phyloP scores from a whole-genome alignment of 2,888 invertebrate species.

The Geophilus truncorum region DNA sequence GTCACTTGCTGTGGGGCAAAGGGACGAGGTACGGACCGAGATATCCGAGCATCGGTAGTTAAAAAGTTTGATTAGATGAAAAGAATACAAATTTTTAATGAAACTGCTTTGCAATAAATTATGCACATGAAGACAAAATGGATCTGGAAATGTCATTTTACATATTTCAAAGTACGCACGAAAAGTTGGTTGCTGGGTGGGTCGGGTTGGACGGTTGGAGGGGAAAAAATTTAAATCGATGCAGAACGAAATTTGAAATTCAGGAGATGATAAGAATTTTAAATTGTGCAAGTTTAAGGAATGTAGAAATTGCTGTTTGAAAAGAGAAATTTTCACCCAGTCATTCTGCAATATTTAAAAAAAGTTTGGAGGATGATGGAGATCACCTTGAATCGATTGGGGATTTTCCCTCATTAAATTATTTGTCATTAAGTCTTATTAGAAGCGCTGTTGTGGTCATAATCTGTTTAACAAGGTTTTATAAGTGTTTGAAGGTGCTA shows the following conservation, averaged over 20 bases:
- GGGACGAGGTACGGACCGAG: too few species aligned
- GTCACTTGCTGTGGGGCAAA: too few species aligned
- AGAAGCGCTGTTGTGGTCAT: too few species aligned
- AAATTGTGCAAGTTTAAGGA: not conserved
- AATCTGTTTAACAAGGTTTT: too few species aligned
- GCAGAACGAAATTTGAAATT: not conserved
- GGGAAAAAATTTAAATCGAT: not conserved
- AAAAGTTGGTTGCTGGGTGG: not conserved
- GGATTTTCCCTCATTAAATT: too few species aligned
- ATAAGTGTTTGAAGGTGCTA: not conserved
- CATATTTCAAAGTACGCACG: not conserved
- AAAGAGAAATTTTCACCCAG: not conserved
- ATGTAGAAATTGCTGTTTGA: not conserved
- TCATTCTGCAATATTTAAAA: not conserved
- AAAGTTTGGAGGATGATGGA: too few species aligned
- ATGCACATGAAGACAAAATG: not conserved
- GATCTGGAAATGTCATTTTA: not conserved
- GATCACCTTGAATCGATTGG: not conserved
- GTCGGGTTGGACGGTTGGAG: not conserved
- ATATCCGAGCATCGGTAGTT: not conserved
- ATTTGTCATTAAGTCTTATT: too few species aligned
- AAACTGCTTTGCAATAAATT: not conserved
- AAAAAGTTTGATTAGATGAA: not conserved
- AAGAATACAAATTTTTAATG: not conserved
- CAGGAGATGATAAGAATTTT: not conserved